Evolutionary conservation across 2,888 invertebrate species (phyloP).

Genomic region (Zhengitettix transpicula): DNA sequence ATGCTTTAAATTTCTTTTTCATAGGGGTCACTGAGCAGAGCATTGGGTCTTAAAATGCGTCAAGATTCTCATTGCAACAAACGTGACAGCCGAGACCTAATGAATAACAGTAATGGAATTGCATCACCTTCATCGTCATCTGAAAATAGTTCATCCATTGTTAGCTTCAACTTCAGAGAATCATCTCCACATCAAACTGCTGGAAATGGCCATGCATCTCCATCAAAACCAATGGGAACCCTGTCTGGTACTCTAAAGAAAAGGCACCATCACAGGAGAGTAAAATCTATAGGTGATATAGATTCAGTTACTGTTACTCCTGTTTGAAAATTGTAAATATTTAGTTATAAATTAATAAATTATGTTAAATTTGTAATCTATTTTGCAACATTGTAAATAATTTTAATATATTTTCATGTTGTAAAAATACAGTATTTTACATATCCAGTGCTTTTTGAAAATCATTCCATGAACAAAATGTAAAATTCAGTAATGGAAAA

Average conservation of each 20-base stretch:
- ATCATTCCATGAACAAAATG: too few species aligned
- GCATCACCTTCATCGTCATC: conserved; percentile 14
- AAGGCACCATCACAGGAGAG: conserved; percentile 36
- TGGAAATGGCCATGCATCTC: conserved; percentile 12
- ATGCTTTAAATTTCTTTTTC: not conserved
- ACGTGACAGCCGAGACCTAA: conserved; percentile 31
- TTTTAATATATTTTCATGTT: too few species aligned
- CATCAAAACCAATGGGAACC: conserved; percentile 26
- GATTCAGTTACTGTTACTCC: conserved; percentile 36
- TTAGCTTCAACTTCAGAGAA: conserved; percentile 20
- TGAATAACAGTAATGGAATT: conserved; percentile 5
- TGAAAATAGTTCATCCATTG: conserved; percentile 15
- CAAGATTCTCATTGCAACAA: conserved; percentile 27
- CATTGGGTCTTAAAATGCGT: conserved; percentile 37
- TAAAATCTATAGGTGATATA: conserved; percentile 60
- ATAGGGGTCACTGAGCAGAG: conserved; percentile 60
- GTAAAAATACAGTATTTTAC: too few species aligned
- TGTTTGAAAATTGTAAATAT: conserved; percentile 16
- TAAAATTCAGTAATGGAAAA: too few species aligned
- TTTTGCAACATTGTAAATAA: too few species aligned
- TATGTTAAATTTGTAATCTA: too few species aligned
- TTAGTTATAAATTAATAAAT: too few species aligned
- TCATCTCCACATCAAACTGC: conserved; percentile 21
- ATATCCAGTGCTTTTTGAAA: too few species aligned
- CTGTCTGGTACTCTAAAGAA: conserved; percentile 32